A percentile compares a stretch with the other conserved stretches of the same genome.
These are phyloP conservation scores for Cataglyphis cursor DNA, from an alignment of 2,888 invertebrate species.

Conservation along the genomic window DNA sequence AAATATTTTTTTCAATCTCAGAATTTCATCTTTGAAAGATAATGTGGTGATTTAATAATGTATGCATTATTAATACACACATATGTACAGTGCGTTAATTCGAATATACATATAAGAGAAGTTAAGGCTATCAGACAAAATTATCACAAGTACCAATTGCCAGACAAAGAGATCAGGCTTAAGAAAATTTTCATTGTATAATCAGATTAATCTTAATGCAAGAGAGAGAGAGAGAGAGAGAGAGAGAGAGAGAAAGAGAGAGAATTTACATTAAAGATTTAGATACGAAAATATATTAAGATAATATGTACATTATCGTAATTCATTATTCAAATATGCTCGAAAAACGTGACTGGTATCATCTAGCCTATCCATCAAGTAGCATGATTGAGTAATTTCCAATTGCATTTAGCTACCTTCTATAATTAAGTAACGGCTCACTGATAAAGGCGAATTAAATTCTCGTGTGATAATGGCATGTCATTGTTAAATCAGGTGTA, in stretches of 20 bases:
- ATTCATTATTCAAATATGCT: background rate
- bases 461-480: conserved; percentile 42
- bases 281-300: conserved; percentile 16
- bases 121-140: background rate
- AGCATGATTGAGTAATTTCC: conserved; percentile 29
- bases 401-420: conserved; percentile 26
- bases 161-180: conserved; percentile 24
- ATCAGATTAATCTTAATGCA: background rate
- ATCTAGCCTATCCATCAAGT: conserved; percentile 25
- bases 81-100: background rate
- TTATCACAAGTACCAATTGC: conserved; percentile 28
- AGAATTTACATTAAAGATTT: conserved; percentile 20
- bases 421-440: conserved; percentile 41
- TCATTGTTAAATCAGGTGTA: conserved; percentile 48
- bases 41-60: background rate
- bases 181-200: conserved; percentile 18
- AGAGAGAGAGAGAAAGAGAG: background rate
- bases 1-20: background rate
- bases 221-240: background rate
- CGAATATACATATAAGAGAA: background rate
- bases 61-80: background rate
- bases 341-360: background rate
- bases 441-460: conserved; percentile 53
- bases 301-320: background rate
- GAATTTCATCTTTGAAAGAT: background rate